Evolutionary conservation across 2,113 vertebrate genomes (phyloP).

Genomic region (Pedionomus torquatus): DNA sequence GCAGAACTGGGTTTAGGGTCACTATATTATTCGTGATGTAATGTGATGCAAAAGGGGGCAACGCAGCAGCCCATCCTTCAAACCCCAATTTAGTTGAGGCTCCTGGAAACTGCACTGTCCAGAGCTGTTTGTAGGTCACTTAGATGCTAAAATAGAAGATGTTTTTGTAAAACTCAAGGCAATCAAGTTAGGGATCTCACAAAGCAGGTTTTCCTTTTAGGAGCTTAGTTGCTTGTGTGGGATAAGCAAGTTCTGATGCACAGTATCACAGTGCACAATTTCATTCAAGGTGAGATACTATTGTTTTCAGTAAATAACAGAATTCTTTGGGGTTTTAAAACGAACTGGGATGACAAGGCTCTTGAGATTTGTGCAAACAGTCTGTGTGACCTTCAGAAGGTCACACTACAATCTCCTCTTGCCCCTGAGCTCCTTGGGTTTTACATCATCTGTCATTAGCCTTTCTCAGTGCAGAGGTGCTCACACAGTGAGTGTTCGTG

Average conservation of each 20-base stretch:
- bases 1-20: neutral
- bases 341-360: neutral
- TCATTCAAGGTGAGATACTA: neutral
- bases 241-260: neutral
- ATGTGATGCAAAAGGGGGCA: neutral
- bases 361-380: neutral
- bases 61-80: neutral
- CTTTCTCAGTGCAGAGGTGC: neutral
- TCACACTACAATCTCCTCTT: neutral
- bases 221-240: neutral
- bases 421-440: neutral
- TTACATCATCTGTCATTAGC: neutral
- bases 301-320: neutral
- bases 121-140: neutral
- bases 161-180: neutral
- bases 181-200: neutral
- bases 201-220: neutral
- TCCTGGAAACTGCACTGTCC: neutral
- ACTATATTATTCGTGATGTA: neutral
- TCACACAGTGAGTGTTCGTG: rapidly evolving
- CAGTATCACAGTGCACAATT: neutral
- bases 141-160: neutral
- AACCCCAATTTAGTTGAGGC: neutral
- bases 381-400: neutral
- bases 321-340: neutral